Conservation (phyloP, 2,888 invertebrate species). For the Tetragonula carbonaria region DNA sequence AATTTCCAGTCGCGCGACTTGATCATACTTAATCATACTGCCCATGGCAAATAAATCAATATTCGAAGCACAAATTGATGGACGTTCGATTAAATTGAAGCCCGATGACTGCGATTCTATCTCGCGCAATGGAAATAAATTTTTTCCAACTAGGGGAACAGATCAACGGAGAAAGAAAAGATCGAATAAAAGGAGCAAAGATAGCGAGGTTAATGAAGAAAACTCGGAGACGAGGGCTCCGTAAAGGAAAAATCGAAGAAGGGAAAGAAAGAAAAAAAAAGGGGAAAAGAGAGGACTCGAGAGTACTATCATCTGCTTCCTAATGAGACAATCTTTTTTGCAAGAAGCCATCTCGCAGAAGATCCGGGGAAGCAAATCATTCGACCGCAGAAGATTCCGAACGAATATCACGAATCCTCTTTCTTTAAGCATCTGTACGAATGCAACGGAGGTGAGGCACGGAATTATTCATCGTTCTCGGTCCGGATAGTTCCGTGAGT, state of each 20-base stretch:
- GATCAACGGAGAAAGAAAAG: background rate
- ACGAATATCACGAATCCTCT: background rate
- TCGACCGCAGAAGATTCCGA: constrained; percentile 37
- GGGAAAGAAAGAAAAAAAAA: constrained; percentile 4
- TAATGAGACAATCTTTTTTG: constrained; percentile 62
- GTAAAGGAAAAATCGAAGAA: background rate
- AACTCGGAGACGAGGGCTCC: background rate
- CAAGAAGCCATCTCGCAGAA: constrained; percentile 25
- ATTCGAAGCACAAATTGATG: constrained; percentile 22
- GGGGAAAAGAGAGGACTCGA: background rate
- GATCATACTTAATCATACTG: background rate
- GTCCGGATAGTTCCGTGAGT: constrained; percentile 27
- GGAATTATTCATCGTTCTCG: constrained; percentile 58
- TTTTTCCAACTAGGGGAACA: too few species aligned
- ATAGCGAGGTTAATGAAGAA: constrained; percentile 1
- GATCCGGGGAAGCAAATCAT: constrained; percentile 44
- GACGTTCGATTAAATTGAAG: constrained; percentile 17
- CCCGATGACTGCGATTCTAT: constrained; percentile 13
- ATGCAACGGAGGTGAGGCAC: constrained; percentile 18
- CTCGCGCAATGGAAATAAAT: background rate
- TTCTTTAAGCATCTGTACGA: constrained; percentile 49
- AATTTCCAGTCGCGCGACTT: constrained; percentile 3
- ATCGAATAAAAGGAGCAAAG: background rate
- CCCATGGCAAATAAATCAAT: constrained; percentile 12
- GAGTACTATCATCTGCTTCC: constrained; percentile 44